Conservation (phyloP, 2,113 vertebrate species). For the Conger conger region DNA sequence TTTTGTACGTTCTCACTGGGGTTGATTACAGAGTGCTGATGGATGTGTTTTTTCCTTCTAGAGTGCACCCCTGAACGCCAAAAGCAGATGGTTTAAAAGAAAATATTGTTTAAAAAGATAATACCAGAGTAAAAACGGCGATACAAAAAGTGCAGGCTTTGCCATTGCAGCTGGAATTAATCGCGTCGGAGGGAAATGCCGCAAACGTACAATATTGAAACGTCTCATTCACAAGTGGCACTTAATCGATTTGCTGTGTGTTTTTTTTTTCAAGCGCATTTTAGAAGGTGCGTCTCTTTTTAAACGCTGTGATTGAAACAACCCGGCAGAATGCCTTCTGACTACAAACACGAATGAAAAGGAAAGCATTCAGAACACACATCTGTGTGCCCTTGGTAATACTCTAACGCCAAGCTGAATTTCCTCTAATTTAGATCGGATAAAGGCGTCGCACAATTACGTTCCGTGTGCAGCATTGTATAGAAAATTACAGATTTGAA, state of each 20-base stretch:
- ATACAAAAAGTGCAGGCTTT: background rate
- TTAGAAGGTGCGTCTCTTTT: background rate
- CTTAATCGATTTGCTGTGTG: background rate
- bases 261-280: background rate
- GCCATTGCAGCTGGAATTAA: background rate
- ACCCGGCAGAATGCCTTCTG: background rate
- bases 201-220: background rate
- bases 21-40: too few relatives aligned
- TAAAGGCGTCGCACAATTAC: background rate
- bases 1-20: background rate
- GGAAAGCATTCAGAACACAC: background rate
- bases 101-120: too few relatives aligned
- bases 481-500: background rate
- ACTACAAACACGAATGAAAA: slow-evolving; percentile 5
- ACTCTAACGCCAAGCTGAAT: background rate
- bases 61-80: too few relatives aligned
- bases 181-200: background rate
- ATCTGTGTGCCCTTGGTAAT: slow-evolving; percentile 3
- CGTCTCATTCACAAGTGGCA: background rate
- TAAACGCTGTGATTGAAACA: background rate
- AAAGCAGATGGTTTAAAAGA: too few relatives aligned
- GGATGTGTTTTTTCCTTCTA: too few relatives aligned
- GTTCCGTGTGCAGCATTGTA: background rate
- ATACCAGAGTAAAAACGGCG: background rate
- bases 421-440: slow-evolving; percentile 1